Evolutionary conservation across 2,888 invertebrate genomes (phyloP).

Genomic region (Xestia rhomboidea): DNA sequence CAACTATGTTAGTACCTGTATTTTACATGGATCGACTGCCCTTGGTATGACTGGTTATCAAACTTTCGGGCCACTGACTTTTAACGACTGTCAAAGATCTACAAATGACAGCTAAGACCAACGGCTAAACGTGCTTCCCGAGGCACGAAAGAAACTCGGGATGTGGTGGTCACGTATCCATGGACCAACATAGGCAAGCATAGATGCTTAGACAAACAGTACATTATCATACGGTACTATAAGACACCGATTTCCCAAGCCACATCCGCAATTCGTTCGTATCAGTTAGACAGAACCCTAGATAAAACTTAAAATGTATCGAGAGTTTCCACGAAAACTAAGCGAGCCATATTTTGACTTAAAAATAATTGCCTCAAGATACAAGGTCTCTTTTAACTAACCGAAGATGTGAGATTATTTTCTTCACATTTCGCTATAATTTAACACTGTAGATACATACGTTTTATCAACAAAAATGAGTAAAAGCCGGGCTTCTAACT

Average conservation of each 20-base stretch:
- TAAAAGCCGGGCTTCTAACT: constrained; percentile 20
- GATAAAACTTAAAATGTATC: not conserved
- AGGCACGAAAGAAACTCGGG: too few species aligned
- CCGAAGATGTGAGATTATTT: not conserved
- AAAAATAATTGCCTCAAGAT: not conserved
- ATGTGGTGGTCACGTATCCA: too few species aligned
- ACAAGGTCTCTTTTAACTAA: not conserved
- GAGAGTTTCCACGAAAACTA: not conserved
- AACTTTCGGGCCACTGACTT: too few species aligned
- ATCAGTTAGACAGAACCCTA: not conserved
- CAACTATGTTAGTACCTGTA: too few species aligned
- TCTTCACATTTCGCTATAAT: not conserved
- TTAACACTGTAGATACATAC: not conserved
- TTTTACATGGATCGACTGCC: too few species aligned
- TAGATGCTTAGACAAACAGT: too few species aligned
- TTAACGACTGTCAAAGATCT: too few species aligned
- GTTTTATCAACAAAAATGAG: constrained; percentile 31
- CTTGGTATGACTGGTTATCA: too few species aligned
- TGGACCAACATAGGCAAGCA: too few species aligned
- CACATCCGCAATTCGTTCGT: not conserved
- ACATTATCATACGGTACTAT: not conserved
- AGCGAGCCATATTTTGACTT: not conserved
- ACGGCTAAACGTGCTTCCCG: too few species aligned
- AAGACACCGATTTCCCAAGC: not conserved
- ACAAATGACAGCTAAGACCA: too few species aligned